phyloP scores from a whole-genome alignment of 1,140 invertebrate genomes.

The Leptinotarsa lineolata region DNA sequence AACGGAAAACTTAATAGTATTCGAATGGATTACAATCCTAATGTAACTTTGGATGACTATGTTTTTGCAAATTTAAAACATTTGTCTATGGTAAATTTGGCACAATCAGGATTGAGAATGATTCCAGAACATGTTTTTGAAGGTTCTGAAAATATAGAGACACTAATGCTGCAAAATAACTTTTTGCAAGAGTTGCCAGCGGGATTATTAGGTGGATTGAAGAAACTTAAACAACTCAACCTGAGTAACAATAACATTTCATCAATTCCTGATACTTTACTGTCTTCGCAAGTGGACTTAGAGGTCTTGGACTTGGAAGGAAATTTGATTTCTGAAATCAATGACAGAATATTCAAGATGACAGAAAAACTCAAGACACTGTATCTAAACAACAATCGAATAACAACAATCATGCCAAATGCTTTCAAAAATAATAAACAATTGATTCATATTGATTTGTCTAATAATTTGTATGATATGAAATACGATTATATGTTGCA shows the following conservation, averaged over 20 bases:
- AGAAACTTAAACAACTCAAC: neutral
- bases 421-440: neutral
- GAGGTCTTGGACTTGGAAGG: neutral
- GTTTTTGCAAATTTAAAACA: neutral
- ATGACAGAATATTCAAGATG: neutral
- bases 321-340: neutral
- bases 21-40: neutral
- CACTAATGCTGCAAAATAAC: neutral
- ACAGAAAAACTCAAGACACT: neutral
- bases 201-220: neutral
- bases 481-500: neutral
- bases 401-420: neutral
- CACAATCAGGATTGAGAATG: neutral
- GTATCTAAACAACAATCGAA: neutral
- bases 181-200: neutral
- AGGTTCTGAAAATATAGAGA: conserved; percentile 6
- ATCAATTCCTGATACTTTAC: neutral
- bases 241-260: neutral
- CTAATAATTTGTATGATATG: neutral
- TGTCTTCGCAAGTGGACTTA: neutral
- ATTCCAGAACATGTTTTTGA: conserved; percentile 15
- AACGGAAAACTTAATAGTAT: neutral
- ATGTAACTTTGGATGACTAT: conserved; percentile 9
- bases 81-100: neutral
- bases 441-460: neutral